These are phyloP conservation scores for Chloebia gouldiae DNA, from an alignment of 2,113 vertebrate genomes.

Conservation along the genomic window DNA sequence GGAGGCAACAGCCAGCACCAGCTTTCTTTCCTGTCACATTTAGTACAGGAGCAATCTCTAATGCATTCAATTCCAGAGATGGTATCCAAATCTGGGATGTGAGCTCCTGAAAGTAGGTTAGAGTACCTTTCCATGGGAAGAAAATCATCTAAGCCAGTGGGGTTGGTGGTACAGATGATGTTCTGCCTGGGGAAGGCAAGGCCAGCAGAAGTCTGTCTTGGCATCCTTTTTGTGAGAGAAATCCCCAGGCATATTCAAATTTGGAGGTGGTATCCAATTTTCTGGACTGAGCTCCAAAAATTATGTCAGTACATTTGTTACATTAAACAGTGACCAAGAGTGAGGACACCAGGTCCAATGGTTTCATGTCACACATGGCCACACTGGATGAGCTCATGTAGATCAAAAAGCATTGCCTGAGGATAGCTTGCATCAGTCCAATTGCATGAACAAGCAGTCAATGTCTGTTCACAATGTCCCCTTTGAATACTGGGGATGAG, in stretches of 20 bases:
- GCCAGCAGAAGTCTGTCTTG: background rate
- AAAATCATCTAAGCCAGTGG: background rate
- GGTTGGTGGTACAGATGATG: background rate
- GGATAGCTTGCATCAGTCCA: background rate
- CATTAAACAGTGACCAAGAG: background rate
- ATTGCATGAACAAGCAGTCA: background rate
- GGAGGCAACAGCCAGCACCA: background rate
- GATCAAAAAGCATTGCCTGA: background rate
- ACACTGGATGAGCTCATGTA: too few relatives aligned
- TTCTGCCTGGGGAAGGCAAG: background rate
- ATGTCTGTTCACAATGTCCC: background rate
- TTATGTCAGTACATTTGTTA: background rate
- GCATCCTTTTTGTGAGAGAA: background rate
- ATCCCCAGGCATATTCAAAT: background rate
- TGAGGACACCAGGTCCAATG: too few relatives aligned
- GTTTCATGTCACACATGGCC: background rate
- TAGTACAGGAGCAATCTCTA: background rate
- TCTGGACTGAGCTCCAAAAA: rapidly evolving
- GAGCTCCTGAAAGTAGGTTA: background rate
- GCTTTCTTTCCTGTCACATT: background rate
- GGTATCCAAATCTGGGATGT: background rate
- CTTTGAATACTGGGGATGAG: background rate
- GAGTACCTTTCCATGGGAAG: background rate
- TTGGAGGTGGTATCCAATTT: background rate
- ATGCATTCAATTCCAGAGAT: background rate